Evolutionary conservation across 2,113 vertebrate species (phyloP).

Genomic region (Diadophis punctatus): DNA sequence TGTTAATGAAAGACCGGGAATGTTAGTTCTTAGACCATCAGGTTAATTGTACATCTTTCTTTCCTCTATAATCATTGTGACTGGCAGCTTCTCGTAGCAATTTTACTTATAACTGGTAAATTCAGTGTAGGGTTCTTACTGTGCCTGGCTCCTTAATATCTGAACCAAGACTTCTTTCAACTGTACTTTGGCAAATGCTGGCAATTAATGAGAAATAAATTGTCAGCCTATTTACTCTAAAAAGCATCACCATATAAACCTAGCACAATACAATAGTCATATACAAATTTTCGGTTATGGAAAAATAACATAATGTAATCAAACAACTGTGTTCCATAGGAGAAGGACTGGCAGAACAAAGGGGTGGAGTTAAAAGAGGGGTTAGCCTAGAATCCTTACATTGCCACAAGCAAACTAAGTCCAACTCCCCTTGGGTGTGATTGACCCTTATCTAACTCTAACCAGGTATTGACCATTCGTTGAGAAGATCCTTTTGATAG

Average conservation of each 20-base stretch:
- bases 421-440: too few species aligned
- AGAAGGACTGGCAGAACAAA: too few species aligned
- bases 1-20: conserved; percentile 68
- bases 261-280: background rate
- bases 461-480: too few species aligned
- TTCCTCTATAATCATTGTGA: conserved; percentile 63
- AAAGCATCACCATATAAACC: conserved; percentile 34
- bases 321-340: background rate
- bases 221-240: background rate
- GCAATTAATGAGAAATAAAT: conserved; percentile 41
- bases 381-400: too few species aligned
- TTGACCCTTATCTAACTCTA: too few species aligned
- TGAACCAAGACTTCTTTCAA: conserved; percentile 43
- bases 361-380: too few species aligned
- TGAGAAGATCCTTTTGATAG: too few species aligned
- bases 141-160: conserved; percentile 53
- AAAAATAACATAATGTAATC: background rate
- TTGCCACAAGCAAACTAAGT: too few species aligned
- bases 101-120: conserved; percentile 58
- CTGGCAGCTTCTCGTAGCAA: conserved; percentile 60
- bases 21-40: conserved; percentile 48
- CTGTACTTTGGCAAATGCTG: conserved; percentile 51
- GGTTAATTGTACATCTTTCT: conserved; percentile 62
- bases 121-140: conserved; percentile 41
- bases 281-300: background rate